Conservation (phyloP, 2,797 vertebrate species). For the Mastacembelus armatus region DNA sequence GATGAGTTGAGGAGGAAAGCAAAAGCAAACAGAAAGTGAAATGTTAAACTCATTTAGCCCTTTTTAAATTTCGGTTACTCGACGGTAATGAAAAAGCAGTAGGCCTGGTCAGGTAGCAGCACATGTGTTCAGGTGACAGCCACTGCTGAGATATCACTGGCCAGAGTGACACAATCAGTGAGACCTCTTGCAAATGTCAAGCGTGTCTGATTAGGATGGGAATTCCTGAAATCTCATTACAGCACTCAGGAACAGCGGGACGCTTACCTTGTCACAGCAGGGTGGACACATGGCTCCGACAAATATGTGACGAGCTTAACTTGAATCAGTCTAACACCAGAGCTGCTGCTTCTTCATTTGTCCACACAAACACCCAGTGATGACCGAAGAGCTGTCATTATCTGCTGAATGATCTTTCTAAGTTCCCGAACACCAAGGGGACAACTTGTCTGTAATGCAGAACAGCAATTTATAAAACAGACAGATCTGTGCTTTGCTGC, state of each 20-base stretch:
- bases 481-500: too few relatives aligned
- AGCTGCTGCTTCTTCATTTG: too few relatives aligned
- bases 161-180: neutral
- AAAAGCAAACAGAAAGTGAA: neutral
- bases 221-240: neutral
- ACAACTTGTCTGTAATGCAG: too few relatives aligned
- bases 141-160: neutral
- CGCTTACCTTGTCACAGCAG: slow-evolving; percentile 23
- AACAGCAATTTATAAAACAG: too few relatives aligned
- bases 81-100: neutral
- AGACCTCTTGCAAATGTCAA: neutral
- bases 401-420: too few relatives aligned
- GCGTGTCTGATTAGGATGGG: slow-evolving; percentile 2
- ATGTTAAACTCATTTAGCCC: neutral
- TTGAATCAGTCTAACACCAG: too few relatives aligned
- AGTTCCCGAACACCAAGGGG: too few relatives aligned
- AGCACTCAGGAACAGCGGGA: slow-evolving; percentile 18
- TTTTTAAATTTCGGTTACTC: neutral
- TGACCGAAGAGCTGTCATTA: too few relatives aligned
- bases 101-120: neutral
- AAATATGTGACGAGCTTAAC: too few relatives aligned
- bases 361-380: too few relatives aligned
- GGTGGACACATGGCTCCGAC: slow-evolving; percentile 1
- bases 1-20: neutral
- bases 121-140: neutral